These are phyloP conservation scores for Teleogryllus oceanicus DNA, from an alignment of 2,888 invertebrate genomes.

Conservation along the genomic window DNA sequence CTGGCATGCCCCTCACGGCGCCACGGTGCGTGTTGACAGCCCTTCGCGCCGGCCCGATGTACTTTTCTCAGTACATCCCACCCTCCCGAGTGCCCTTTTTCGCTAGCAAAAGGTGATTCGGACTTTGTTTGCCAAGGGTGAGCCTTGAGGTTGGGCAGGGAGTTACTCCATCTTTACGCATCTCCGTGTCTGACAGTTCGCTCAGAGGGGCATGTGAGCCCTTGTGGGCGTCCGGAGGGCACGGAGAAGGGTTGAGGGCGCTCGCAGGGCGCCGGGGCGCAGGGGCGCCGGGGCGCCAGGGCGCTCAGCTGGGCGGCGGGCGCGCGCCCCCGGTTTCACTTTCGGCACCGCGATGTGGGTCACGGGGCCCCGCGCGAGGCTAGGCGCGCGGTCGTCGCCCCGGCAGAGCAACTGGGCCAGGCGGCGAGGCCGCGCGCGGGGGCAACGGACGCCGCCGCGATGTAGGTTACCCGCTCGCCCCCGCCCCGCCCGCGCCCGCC, in stretches of 20 bases:
- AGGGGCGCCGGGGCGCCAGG: background rate
- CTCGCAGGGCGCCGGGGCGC: too few species aligned
- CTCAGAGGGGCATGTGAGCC: too few species aligned
- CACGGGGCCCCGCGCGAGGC: constrained; percentile 47
- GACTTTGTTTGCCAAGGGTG: background rate
- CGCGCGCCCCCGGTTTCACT: constrained; percentile 21
- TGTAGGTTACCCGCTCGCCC: constrained; percentile 20
- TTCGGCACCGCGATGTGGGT: constrained; percentile 37
- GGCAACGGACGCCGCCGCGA: constrained; percentile 18
- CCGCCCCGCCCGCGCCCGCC: background rate
- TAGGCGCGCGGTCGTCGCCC: constrained; percentile 19
- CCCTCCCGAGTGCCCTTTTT: background rate
- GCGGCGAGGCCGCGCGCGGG: background rate
- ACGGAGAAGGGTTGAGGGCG: too few species aligned
- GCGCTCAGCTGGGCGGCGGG: background rate
- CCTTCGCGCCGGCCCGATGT: too few species aligned
- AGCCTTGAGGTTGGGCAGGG: background rate
- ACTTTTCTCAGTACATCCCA: background rate
- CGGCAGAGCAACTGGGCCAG: constrained; percentile 9
- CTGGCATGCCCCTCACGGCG: too few species aligned
- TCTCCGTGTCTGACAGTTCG: background rate
- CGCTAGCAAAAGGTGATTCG: background rate
- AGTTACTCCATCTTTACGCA: background rate
- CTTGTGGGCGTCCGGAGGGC: too few species aligned
- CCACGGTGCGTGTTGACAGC: too few species aligned